Conservation (phyloP, 2,113 vertebrate genomes). For the Alethe castanea region DNA sequence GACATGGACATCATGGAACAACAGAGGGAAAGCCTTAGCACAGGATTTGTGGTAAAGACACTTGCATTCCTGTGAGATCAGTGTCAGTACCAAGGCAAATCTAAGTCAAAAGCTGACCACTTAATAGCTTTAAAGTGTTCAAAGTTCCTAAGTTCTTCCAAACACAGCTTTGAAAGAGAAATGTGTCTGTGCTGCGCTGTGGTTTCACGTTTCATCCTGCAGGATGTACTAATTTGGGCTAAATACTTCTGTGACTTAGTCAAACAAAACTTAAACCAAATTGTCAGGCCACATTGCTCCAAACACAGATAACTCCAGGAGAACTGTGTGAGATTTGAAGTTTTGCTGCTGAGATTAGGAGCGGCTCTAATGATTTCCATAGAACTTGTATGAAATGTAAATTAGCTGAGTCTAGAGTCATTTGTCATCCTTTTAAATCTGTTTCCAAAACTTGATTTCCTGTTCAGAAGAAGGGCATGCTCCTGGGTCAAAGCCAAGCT, state of each 20-base stretch:
- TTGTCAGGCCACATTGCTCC: neutral
- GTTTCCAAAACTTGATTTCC: constrained; percentile 36
- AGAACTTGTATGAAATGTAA: neutral
- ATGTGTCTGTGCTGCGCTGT: neutral
- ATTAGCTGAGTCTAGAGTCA: neutral
- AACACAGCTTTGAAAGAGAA: neutral
- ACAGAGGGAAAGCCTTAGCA: neutral
- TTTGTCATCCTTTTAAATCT: constrained; percentile 22
- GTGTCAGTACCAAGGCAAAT: neutral
- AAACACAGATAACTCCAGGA: neutral
- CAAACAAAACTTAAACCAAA: neutral
- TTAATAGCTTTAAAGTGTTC: constrained; percentile 13
- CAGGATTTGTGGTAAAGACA: neutral
- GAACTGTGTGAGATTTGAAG: neutral
- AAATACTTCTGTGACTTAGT: constrained; percentile 6
- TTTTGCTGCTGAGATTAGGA: neutral
- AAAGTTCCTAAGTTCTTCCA: neutral
- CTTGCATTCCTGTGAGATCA: neutral
- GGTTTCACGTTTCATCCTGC: constrained; percentile 10
- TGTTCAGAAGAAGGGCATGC: constrained; percentile 35
- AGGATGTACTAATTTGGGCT: constrained; percentile 16
- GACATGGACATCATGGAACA: neutral
- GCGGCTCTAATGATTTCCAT: neutral
- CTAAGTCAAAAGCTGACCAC: neutral
- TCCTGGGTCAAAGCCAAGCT: constrained; percentile 3